Percentiles rank a stretch among this genome's conserved stretches.
phyloP scores from a whole-genome alignment of 2,797 vertebrate genomes.

The Aphelocoma californica region DNA sequence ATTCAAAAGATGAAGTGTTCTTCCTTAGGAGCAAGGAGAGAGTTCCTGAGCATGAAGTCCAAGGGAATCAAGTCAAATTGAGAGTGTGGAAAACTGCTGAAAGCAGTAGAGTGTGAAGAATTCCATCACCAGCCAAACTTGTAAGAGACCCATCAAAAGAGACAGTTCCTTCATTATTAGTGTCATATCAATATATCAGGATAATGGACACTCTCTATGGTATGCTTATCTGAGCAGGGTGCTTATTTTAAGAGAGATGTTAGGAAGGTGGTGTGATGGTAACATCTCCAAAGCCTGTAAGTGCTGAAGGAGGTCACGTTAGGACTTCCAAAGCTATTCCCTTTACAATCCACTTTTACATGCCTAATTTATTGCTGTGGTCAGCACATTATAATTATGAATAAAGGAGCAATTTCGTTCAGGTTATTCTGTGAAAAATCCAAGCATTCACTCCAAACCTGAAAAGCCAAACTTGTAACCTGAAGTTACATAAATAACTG shows the following conservation, averaged over 20 bases:
- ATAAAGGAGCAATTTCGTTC: not conserved
- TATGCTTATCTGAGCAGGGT: not conserved
- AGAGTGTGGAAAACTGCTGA: not conserved
- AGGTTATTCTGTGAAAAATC: constrained; percentile 21
- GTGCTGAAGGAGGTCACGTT: not conserved
- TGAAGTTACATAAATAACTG: constrained; percentile 13
- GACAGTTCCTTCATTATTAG: not conserved
- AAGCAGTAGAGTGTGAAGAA: not conserved
- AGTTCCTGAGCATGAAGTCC: not conserved
- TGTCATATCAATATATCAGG: not conserved
- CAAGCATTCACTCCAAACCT: not conserved
- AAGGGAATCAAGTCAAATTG: not conserved
- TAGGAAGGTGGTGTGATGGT: not conserved
- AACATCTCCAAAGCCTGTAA: not conserved
- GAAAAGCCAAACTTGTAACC: not conserved
- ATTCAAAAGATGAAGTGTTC: not conserved
- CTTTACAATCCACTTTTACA: not conserved
- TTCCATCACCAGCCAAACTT: not conserved
- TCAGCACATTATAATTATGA: not conserved
- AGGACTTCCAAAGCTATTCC: not conserved
- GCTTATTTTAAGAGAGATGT: not conserved
- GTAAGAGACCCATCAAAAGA: not conserved
- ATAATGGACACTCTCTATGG: not conserved
- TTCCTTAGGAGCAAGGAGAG: not conserved
- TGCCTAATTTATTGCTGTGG: not conserved